Conservation (phyloP, 2,888 invertebrate species). For the Pristionchus mayeri region DNA sequence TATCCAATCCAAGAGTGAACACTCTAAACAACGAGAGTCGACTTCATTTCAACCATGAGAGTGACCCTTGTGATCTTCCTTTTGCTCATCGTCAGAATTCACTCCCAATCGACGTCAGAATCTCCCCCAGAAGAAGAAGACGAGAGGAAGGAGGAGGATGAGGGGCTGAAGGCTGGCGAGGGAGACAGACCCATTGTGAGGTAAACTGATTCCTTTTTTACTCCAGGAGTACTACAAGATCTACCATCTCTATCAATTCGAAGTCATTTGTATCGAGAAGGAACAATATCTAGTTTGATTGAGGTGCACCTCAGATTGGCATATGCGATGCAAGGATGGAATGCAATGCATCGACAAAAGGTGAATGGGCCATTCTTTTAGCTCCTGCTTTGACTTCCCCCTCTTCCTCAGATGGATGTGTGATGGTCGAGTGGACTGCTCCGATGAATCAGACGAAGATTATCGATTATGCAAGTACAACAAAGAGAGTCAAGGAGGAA, state of each 20-base stretch:
- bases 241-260: too few species aligned
- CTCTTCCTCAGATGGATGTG: constrained; percentile 46
- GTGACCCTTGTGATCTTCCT: background rate
- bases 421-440: constrained; percentile 47
- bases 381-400: background rate
- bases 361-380: background rate
- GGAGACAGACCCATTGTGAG: constrained; percentile 13
- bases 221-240: background rate
- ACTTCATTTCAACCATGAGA: background rate
- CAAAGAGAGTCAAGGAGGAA: constrained; percentile 42
- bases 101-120: constrained; percentile 3
- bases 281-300: background rate
- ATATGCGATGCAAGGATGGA: constrained; percentile 47
- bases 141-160: background rate
- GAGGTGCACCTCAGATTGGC: constrained; percentile 41
- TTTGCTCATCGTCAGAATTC: background rate
- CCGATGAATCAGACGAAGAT: constrained; percentile 48
- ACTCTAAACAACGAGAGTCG: constrained; percentile 1
- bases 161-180: background rate
- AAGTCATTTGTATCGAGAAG: background rate
- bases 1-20: background rate
- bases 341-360: constrained; percentile 47
- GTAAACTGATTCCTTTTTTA: background rate
- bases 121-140: background rate
- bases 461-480: constrained; percentile 42